Conservation (phyloP, 2,888 invertebrate species). For the Lepidocyrtinus sp. region DNA sequence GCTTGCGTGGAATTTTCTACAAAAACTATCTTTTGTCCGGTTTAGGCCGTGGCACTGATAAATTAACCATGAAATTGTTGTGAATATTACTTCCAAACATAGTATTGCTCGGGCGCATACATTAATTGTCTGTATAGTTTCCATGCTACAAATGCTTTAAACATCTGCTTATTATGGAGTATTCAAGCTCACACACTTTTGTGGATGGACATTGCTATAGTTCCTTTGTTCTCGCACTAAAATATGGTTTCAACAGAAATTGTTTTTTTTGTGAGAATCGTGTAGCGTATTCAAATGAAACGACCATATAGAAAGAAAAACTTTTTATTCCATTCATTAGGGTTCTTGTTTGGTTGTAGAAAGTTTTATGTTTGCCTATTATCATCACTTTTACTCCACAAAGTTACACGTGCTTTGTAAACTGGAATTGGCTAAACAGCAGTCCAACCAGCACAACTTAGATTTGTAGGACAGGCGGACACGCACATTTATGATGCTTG, state of each 20-base stretch:
- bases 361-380: not conserved
- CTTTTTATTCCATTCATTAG: not conserved
- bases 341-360: not conserved
- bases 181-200: not conserved
- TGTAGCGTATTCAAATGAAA: not conserved
- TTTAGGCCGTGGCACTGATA: conserved; percentile 28
- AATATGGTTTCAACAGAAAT: not conserved
- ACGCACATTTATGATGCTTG: not conserved
- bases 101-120: not conserved
- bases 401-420: not conserved
- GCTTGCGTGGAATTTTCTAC: conserved; percentile 17
- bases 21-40: conserved; percentile 30
- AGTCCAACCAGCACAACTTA: too few relatives aligned
- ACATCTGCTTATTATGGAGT: not conserved
- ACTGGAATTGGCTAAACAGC: not conserved
- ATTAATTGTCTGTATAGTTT: not conserved
- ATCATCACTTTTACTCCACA: not conserved
- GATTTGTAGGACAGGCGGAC: too few relatives aligned
- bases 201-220: not conserved
- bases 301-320: not conserved
- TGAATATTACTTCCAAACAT: not conserved
- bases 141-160: too few relatives aligned
- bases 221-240: not conserved
- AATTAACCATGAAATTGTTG: conserved; percentile 26
- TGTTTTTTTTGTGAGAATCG: not conserved